phyloP scores from a whole-genome alignment of 2,797 vertebrate genomes.

The Balearica regulorum region DNA sequence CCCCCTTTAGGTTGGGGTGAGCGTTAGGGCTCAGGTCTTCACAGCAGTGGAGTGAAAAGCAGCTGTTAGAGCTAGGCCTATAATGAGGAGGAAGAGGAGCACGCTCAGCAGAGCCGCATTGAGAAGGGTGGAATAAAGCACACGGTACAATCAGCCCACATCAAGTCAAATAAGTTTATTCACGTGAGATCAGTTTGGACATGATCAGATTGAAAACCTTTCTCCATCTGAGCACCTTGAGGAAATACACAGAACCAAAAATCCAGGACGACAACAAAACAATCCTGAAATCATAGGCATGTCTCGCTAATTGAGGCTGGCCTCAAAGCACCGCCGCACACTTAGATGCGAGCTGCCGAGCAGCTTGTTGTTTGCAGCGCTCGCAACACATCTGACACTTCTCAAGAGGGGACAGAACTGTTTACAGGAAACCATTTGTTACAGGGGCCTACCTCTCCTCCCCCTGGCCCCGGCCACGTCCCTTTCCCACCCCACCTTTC shows the following conservation, averaged over 20 bases:
- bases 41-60: neutral
- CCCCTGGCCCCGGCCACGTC: accelerated
- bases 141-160: neutral
- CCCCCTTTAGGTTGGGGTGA: neutral
- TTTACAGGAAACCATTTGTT: conserved; percentile 62
- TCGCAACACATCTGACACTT: neutral
- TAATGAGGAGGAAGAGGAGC: neutral
- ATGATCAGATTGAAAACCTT: neutral
- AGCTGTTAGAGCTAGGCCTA: neutral
- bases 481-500: conserved; percentile 40
- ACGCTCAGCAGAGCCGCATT: accelerated
- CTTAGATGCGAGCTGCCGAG: neutral
- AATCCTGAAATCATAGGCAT: neutral
- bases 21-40: neutral
- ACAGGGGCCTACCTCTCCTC: neutral
- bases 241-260: neutral
- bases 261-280: neutral
- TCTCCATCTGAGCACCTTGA: neutral
- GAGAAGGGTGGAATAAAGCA: neutral
- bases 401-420: conserved; percentile 6
- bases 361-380: neutral
- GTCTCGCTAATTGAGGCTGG: neutral
- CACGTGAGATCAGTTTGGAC: neutral
- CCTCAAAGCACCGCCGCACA: neutral
- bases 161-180: conserved; percentile 55